Base-by-base conservation (phyloP, 2,113 vertebrate species). In the Urocitellus parryii region DNA sequence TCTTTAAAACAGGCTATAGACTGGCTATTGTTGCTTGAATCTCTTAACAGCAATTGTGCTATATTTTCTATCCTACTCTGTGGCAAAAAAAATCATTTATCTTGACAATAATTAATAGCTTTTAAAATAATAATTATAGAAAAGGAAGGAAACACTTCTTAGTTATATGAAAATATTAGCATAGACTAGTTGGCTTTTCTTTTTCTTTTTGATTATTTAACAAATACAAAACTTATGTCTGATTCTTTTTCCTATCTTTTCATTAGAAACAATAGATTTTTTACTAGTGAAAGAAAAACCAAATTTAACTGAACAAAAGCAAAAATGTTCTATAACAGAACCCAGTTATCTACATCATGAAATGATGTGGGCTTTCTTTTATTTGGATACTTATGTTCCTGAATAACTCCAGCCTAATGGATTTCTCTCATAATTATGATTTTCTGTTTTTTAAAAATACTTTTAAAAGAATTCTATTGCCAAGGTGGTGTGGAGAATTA, bases 81-180 rank as follows among this genome's bases (percentile, higher is more conserved):
- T 48, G 16, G 37, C 32, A 61, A 9, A 58, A 48, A 48, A 88
- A 89, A 34, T 42, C 14, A 89, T 12, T 83, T 93, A 79, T 45
- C 37, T 88, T 95, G 42, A 86, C 83, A 84, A 78, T 77, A 90
- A 63, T 18, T 93, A 91, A 79, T 6, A 83, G 39, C 1, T 18
- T 81, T 93, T 94, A 92, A 84, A 67, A 85, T 82, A n/a, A 68
- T 70, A 89, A 97, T 89, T 95, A 34, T 3, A 91, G n/a, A 79
- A 82, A 70, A 14, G 8, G 1, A 17, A 39, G 72, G 65, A 93
- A 79, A 76, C 4, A 61, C 85, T 45, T 76, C 1, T 85, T 81
- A 76, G 32, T 78, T 76, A 74, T 83, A 65, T 48, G 20, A 87
- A 96, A 79, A 68, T 9, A 63, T 79, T 48, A 96, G 42, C 16